Percentiles rank a stretch among this genome's conserved stretches.
phyloP scores from a whole-genome alignment of 2,113 vertebrate species.

The Emberiza fucata region DNA sequence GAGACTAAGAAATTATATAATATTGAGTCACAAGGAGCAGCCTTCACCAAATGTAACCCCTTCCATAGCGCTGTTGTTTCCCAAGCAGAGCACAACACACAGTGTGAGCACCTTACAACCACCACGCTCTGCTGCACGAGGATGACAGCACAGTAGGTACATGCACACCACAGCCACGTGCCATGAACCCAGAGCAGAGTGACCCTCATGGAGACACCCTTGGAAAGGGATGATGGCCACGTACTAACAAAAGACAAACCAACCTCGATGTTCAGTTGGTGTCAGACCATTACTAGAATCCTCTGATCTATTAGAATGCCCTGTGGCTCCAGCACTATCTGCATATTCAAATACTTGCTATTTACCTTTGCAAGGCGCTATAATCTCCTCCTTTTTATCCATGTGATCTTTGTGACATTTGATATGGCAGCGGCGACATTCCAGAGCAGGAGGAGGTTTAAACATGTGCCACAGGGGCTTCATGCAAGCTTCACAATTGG shows the following conservation, averaged over 20 bases:
- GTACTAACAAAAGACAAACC: not conserved
- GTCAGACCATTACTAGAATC: not conserved
- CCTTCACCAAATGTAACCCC: not conserved
- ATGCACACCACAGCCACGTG: fast-evolving
- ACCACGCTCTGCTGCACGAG: fast-evolving
- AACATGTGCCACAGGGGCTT: conserved; percentile 99
- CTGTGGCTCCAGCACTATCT: not conserved
- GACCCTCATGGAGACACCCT: not conserved
- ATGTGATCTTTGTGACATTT: conserved; percentile 99
- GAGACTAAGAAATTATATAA: not conserved
- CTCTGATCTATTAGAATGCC: not conserved
- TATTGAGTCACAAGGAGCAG: not conserved
- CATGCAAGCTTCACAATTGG: conserved; percentile 98
- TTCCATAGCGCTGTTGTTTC: not conserved
- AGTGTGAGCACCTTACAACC: not conserved
- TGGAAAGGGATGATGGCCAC: not conserved
- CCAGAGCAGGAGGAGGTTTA: conserved; percentile 95
- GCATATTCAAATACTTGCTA: not conserved
- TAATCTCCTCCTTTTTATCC: conserved; percentile 97
- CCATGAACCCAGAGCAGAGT: not conserved
- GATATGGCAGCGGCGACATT: conserved; percentile 98
- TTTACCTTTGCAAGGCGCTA: conserved; percentile 94
- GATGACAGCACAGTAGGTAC: not conserved
- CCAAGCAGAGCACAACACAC: not conserved
- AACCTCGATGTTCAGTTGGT: not conserved